Percentiles rank a stretch among this genome's conserved stretches.
phyloP scores from a whole-genome alignment of 2,113 vertebrate species.

The Morone saxatilis region DNA sequence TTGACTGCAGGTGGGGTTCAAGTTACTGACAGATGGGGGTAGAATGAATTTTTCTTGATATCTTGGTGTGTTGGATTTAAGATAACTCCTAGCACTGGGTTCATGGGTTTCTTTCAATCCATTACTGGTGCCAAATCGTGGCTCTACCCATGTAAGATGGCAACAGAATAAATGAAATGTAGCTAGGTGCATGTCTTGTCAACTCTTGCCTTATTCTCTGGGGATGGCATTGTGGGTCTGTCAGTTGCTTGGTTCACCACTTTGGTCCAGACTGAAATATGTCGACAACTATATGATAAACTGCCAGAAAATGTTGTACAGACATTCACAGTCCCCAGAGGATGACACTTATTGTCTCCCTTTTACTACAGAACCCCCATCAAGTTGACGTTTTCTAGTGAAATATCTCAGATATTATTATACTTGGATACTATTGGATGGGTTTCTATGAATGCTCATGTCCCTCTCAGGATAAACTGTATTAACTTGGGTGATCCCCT shows the following conservation, averaged over 20 bases:
- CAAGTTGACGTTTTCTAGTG: not conserved
- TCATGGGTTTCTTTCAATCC: not conserved
- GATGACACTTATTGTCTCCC: not conserved
- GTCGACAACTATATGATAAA: not conserved
- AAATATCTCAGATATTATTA: not conserved
- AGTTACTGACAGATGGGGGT: not conserved
- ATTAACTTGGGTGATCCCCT: too few species aligned
- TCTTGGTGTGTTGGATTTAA: not conserved
- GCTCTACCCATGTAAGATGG: not conserved
- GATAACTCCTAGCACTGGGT: not conserved
- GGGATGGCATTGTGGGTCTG: not conserved
- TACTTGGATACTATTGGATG: not conserved
- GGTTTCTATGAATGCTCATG: too few species aligned
- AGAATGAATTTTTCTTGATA: not conserved
- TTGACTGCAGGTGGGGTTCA: not conserved
- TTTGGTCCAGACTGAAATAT: too few species aligned
- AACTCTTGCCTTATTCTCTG: not conserved
- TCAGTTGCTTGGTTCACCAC: not conserved
- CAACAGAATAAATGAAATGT: not conserved
- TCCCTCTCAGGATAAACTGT: too few species aligned
- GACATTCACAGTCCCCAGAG: not conserved
- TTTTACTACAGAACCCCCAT: not conserved
- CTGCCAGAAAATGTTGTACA: not conserved
- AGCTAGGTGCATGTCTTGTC: not conserved
- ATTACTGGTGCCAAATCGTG: not conserved